phyloP scores from a whole-genome alignment of 2,113 vertebrate genomes.

The Microtus oregoni region DNA sequence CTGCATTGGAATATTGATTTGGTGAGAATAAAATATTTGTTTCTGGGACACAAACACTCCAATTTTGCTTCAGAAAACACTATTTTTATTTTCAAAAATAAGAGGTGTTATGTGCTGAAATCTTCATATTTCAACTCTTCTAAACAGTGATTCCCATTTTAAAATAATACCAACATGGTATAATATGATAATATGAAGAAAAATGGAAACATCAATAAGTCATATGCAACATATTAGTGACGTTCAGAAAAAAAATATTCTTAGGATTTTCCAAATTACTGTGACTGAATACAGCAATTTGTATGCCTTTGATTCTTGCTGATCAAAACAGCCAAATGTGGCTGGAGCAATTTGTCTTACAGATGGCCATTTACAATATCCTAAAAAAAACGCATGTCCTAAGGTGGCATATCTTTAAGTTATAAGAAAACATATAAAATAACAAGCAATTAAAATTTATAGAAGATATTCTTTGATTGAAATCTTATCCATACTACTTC shows the following conservation, averaged over 20 bases:
- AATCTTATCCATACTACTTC: not conserved
- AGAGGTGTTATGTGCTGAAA: not conserved
- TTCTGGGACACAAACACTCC: not conserved
- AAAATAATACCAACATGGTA: not conserved
- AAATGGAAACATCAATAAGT: not conserved
- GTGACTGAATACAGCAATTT: not conserved
- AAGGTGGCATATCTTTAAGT: not conserved
- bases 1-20: not conserved
- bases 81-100: not conserved
- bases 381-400: not conserved
- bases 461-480: not conserved
- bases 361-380: not conserved
- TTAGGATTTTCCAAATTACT: not conserved
- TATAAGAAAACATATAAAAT: not conserved
- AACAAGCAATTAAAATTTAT: not conserved
- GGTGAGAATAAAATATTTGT: not conserved
- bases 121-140: not conserved
- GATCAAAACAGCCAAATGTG: not conserved
- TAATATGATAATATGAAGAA: not conserved
- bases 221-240: no score
- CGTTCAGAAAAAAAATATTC: not conserved
- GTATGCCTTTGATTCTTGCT: not conserved
- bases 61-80: not conserved
- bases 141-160: not conserved
- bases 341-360: not conserved